These are phyloP conservation scores for Graphium colonna DNA, from an alignment of 2,888 invertebrate genomes.

Conservation along the genomic window DNA sequence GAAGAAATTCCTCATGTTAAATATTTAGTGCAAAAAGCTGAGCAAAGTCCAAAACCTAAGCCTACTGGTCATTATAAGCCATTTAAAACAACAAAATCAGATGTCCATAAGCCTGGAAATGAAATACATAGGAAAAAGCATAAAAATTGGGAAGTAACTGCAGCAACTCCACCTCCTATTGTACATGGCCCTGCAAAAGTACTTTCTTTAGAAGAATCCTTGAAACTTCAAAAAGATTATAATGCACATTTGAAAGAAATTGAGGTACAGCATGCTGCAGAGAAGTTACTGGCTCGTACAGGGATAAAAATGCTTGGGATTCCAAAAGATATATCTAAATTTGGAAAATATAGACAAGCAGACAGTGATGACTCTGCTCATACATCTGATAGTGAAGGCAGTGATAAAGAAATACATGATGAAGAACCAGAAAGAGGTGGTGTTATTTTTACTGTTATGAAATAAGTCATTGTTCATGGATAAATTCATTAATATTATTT, in stretches of 20 bases:
- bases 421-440: conserved; percentile 79
- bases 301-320: conserved; percentile 59
- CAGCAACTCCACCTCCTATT: conserved; percentile 81
- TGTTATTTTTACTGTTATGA: conserved; percentile 73
- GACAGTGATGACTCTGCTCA: conserved; percentile 53
- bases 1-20: conserved; percentile 71
- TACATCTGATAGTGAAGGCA: conserved; percentile 61
- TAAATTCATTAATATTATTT: background rate
- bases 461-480: conserved; percentile 37
- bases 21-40: conserved; percentile 75
- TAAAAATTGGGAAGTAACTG: conserved; percentile 81
- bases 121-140: conserved; percentile 71
- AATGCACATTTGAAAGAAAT: conserved; percentile 65
- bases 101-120: conserved; percentile 77
- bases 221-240: conserved; percentile 77
- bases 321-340: conserved; percentile 48
- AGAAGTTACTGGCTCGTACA: conserved; percentile 64
- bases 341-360: conserved; percentile 58
- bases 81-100: conserved; percentile 76
- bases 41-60: conserved; percentile 53
- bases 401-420: conserved; percentile 78
- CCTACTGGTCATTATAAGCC: conserved; percentile 74
- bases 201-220: conserved; percentile 77
- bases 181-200: conserved; percentile 75
- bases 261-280: conserved; percentile 79